A percentile compares a stretch with the other conserved stretches of the same genome.
Evolutionary conservation across 2,888 invertebrate species (phyloP).

Genomic region (Lepidochitona cinerea): DNA sequence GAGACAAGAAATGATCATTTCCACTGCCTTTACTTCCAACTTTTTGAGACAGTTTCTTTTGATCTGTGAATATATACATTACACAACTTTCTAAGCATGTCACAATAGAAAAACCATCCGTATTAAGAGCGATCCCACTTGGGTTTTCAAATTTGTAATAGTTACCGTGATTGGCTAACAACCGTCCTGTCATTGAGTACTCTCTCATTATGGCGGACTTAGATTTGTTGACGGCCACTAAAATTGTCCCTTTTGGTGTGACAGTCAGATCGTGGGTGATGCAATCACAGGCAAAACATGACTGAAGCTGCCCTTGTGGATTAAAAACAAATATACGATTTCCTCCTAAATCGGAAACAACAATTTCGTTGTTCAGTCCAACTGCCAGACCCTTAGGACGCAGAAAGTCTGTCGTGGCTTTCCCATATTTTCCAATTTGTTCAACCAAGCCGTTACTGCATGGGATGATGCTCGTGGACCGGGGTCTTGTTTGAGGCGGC

Average conservation of each 20-base stretch:
- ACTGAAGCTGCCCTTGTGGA: slow-evolving; percentile 42
- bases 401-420: slow-evolving; percentile 45
- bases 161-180: slow-evolving; percentile 47
- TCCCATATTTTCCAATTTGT: slow-evolving; percentile 54
- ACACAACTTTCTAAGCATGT: slow-evolving; percentile 49
- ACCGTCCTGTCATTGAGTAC: slow-evolving; percentile 43
- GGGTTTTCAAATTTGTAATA: slow-evolving; percentile 51
- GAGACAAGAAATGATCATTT: slow-evolving; percentile 50
- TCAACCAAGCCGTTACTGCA: slow-evolving; percentile 43
- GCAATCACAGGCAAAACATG: slow-evolving; percentile 48
- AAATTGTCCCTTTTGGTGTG: slow-evolving; percentile 44
- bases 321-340: slow-evolving; percentile 56
- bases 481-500: not conserved
- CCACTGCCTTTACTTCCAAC: slow-evolving; percentile 61
- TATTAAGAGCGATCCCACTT: slow-evolving; percentile 49
- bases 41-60: slow-evolving; percentile 51
- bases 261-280: slow-evolving; percentile 49
- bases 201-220: slow-evolving; percentile 48
- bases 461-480: too few species aligned
- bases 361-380: slow-evolving; percentile 48
- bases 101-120: slow-evolving; percentile 44
- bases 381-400: slow-evolving; percentile 57
- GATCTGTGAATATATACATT: slow-evolving; percentile 54
- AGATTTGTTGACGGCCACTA: slow-evolving; percentile 49
- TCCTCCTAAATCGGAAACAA: slow-evolving; percentile 54